These are phyloP conservation scores for Callyntrura guangdongensis DNA, from an alignment of 2,888 invertebrate species.

Conservation along the genomic window DNA sequence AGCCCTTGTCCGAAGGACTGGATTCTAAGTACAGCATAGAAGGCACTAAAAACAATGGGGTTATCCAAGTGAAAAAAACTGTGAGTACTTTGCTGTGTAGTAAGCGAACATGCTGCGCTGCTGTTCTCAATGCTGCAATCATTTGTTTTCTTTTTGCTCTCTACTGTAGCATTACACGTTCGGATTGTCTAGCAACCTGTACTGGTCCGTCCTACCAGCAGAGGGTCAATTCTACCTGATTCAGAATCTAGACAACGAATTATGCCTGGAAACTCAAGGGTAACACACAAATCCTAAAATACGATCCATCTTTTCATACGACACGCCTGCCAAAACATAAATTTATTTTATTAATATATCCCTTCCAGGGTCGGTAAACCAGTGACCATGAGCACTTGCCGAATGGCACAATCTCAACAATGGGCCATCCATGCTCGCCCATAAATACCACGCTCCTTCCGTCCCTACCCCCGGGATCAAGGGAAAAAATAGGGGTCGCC, in stretches of 20 bases:
- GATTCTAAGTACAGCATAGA: slow-evolving; percentile 38
- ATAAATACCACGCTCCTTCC: too few relatives aligned
- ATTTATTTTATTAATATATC: neutral
- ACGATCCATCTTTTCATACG: too few relatives aligned
- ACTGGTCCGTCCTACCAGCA: slow-evolving; percentile 67
- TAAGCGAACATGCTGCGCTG: neutral
- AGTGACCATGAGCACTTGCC: slow-evolving; percentile 45
- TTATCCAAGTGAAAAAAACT: slow-evolving; percentile 32
- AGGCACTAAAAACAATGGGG: neutral
- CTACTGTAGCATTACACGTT: slow-evolving; percentile 57
- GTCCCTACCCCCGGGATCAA: too few relatives aligned
- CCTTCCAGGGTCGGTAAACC: slow-evolving; percentile 49
- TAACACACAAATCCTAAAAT: slow-evolving; percentile 22
- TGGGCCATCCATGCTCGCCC: slow-evolving; percentile 68
- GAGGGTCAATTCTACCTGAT: slow-evolving; percentile 63
- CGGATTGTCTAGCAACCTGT: slow-evolving; percentile 61
- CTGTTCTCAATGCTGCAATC: neutral
- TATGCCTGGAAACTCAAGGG: slow-evolving; percentile 66
- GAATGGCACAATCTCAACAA: slow-evolving; percentile 51
- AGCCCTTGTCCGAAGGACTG: slow-evolving; percentile 66
- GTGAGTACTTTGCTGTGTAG: slow-evolving; percentile 11
- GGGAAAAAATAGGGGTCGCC: too few relatives aligned
- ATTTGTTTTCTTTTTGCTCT: neutral
- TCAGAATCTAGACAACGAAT: slow-evolving; percentile 59
- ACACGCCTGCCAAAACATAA: too few relatives aligned